Base-by-base conservation (phyloP, 2,888 invertebrate genomes). In the Drosophila histrio region DNA sequence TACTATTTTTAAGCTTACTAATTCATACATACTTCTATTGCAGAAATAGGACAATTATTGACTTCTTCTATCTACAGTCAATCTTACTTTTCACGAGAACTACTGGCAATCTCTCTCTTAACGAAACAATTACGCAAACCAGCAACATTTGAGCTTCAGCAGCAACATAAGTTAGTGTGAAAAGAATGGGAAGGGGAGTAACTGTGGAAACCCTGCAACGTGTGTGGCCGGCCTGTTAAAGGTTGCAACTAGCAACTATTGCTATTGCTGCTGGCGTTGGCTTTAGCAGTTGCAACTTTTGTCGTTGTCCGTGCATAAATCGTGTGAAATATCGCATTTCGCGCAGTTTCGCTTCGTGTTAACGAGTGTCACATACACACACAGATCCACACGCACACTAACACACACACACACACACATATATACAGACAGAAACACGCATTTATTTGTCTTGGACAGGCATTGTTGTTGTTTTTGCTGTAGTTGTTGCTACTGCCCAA, bases 271-370 rank as follows among this genome's bases (percentile, higher is more conserved):
- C 75, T 79, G 69, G 59, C 64, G 77, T 72, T 78, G 61, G 36
- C 66, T 62, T 64, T 64, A 53, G 71, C 60, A 79, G 87, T 74
- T 87, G 82, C 87, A 79, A 63, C 72, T 86, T 79, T 87, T 74
- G 81, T 80, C 82, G 80, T 87, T 89, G 89, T 74, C 63, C 85
- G 85, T 90, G 86, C 91, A 91, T 91, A 91, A 91, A 91, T 91
- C 91, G 91, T 91, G 91, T 91, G 91, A 91, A 91, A 91, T 91
- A 91, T 91, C 91, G 87, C 91, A 91, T 91, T 91, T 90, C 91
- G 87, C 89, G 88, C 88, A 87, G 88, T 86, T 85, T 88, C 88
- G 85, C 89, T 89, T 73, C 84, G 89, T 84, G 89, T 85, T 85
- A 85, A 85, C 84, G 89, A 85, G 89, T 89, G 87, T 88, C 72